A percentile compares a stretch with the other conserved stretches of the same genome.
phyloP scores from a whole-genome alignment of 2,797 vertebrate species.

The Enteromius mattozi region DNA sequence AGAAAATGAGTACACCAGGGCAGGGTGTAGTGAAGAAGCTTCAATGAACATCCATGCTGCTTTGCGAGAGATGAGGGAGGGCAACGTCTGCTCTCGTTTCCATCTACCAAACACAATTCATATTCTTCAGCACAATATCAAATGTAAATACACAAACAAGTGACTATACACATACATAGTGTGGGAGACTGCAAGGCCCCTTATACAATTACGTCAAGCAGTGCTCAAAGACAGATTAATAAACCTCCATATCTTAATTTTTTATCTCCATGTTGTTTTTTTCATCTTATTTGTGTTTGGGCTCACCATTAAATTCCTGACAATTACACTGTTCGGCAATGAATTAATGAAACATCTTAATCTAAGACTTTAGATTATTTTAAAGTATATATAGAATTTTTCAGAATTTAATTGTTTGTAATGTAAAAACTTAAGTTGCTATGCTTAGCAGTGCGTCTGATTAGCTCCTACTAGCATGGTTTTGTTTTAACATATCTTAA shows the following conservation, averaged over 20 bases:
- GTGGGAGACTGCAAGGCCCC: not conserved
- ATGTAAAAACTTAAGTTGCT: not conserved
- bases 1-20: slow-evolving; percentile 71
- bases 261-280: not conserved
- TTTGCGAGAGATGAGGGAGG: slow-evolving; percentile 36
- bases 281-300: not conserved
- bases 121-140: slow-evolving; percentile 57
- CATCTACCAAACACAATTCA: slow-evolving; percentile 67
- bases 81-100: slow-evolving; percentile 65
- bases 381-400: not conserved
- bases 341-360: not conserved
- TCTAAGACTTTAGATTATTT: not conserved
- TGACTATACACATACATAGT: slow-evolving; percentile 41
- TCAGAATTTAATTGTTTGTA: not conserved
- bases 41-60: slow-evolving; percentile 57
- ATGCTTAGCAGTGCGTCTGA: not conserved
- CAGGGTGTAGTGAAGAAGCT: slow-evolving; percentile 65
- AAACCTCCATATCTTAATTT: not conserved
- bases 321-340: not conserved
- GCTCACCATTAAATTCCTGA: not conserved
- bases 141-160: slow-evolving; percentile 68
- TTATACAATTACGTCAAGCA: not conserved
- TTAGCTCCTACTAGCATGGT: not conserved
- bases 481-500: not conserved
- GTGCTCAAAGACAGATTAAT: not conserved